Percentiles rank a stretch among this genome's conserved stretches.
Evolutionary conservation across 2,113 vertebrate species (phyloP).

Genomic region (Sakesphorus luctuosus): DNA sequence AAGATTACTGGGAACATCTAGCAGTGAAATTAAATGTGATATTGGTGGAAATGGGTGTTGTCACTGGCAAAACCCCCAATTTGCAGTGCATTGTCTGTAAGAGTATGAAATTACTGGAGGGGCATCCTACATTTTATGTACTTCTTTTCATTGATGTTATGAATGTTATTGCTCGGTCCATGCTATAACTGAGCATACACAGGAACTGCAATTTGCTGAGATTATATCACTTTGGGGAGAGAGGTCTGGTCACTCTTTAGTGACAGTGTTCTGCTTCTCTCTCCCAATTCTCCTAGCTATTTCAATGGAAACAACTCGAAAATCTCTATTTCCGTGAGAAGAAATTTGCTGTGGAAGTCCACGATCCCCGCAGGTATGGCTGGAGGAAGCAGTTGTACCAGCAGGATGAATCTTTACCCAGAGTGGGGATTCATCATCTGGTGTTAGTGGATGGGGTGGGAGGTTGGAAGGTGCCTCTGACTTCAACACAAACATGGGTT

Average conservation of each 20-base stretch:
- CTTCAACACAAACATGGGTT: neutral
- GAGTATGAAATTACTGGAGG: neutral
- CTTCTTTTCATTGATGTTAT: neutral
- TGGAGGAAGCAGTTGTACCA: neutral
- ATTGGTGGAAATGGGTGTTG: neutral
- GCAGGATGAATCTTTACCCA: neutral
- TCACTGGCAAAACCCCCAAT: neutral
- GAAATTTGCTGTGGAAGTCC: conserved; percentile 98
- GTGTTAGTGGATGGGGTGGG: neutral
- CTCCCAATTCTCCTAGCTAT: conserved; percentile 80
- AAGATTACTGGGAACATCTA: neutral
- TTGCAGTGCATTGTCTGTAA: neutral
- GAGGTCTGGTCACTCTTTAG: neutral
- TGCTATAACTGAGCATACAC: neutral
- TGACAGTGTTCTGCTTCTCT: neutral
- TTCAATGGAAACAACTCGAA: conserved; percentile 98
- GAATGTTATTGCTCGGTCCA: neutral
- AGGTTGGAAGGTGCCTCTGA: neutral
- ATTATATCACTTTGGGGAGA: neutral
- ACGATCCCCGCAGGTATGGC: conserved; percentile 92
- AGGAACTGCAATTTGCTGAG: neutral
- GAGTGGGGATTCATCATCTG: neutral
- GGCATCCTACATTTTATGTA: neutral
- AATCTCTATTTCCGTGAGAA: conserved; percentile 99
- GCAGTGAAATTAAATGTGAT: neutral